Conservation (phyloP, 2,888 invertebrate genomes). For the Rhogogaster chlorosoma region DNA sequence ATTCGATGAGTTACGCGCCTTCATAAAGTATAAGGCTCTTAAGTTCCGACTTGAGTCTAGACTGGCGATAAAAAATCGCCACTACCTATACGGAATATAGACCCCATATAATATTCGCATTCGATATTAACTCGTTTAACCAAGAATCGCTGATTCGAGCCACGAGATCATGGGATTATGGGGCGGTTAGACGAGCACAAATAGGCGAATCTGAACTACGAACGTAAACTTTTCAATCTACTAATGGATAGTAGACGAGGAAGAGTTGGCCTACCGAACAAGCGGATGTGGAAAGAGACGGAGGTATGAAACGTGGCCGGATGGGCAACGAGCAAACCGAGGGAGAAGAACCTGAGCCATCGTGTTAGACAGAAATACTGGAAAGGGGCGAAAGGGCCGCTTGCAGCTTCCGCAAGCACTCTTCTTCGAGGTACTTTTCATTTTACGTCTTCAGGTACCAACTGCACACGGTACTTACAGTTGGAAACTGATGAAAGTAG, state of each 20-base stretch:
- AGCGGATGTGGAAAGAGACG: background rate
- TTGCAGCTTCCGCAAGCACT: slow-evolving; percentile 10
- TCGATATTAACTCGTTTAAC: background rate
- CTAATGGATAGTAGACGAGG: slow-evolving; percentile 41
- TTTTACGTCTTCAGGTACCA: slow-evolving; percentile 24
- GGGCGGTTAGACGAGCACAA: slow-evolving; percentile 42
- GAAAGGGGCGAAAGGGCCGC: background rate
- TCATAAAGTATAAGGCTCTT: background rate
- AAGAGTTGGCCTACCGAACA: background rate
- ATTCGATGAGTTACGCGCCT: background rate
- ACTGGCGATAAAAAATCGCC: background rate
- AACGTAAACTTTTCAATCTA: slow-evolving; percentile 49
- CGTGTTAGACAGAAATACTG: slow-evolving; percentile 6
- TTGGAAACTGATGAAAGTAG: slow-evolving; percentile 32
- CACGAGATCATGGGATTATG: slow-evolving; percentile 41
- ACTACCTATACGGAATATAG: background rate
- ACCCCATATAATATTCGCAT: background rate
- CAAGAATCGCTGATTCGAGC: slow-evolving; percentile 33
- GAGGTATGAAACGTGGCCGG: background rate
- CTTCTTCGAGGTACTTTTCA: slow-evolving; percentile 14
- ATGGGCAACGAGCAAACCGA: slow-evolving; percentile 14
- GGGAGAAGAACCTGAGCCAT: background rate
- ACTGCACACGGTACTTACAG: slow-evolving; percentile 14
- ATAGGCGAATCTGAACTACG: slow-evolving; percentile 45
- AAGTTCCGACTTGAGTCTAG: background rate